These are phyloP conservation scores for Meleagris gallopavo DNA, from an alignment of 2,113 vertebrate species.

Conservation along the genomic window DNA sequence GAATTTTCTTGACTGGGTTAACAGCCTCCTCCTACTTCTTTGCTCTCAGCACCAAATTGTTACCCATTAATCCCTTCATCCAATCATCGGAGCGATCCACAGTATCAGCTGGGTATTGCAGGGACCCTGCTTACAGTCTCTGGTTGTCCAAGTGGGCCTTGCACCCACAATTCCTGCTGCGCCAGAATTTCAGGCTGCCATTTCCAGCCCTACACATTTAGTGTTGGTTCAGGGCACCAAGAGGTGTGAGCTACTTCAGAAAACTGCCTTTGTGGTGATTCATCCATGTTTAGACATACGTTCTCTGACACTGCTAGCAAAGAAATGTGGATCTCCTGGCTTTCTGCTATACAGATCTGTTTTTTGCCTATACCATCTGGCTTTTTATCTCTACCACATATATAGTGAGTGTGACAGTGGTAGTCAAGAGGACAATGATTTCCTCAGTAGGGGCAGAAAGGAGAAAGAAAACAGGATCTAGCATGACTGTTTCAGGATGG, in stretches of 20 bases:
- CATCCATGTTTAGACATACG: neutral
- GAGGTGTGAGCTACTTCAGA: neutral
- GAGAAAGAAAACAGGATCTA: conserved; percentile 2
- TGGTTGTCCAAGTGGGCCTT: neutral
- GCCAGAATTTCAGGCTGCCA: neutral
- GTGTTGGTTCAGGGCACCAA: neutral
- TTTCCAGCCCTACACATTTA: neutral
- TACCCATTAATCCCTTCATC: neutral
- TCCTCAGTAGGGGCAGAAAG: neutral
- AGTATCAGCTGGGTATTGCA: rapidly evolving
- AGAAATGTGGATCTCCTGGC: neutral
- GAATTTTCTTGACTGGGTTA: neutral
- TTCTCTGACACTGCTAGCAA: neutral
- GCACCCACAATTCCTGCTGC: neutral
- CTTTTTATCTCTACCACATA: neutral
- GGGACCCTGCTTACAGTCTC: neutral
- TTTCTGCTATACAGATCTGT: neutral
- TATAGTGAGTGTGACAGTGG: neutral
- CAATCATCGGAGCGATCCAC: neutral
- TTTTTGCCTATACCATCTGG: neutral
- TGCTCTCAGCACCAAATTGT: neutral
- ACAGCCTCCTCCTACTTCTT: neutral
- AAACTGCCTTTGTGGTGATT: neutral
- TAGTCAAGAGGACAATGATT: neutral
- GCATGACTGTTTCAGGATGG: neutral